Conservation (phyloP, 2,888 invertebrate genomes). For the Alcis repandata region DNA sequence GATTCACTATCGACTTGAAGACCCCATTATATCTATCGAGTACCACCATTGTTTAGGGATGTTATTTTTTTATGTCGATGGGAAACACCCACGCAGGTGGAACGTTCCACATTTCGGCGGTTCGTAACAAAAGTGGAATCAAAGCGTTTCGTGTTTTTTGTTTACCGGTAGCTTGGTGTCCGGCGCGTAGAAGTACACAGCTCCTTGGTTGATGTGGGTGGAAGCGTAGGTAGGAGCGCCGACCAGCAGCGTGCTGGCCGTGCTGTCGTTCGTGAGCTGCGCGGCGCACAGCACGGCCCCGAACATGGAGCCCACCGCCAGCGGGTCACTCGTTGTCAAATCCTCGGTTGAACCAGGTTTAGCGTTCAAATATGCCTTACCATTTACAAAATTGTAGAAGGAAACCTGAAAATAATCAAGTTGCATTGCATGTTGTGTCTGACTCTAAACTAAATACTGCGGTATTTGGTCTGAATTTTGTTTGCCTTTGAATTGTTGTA, state of each 20-base stretch:
- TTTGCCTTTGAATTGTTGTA: background rate
- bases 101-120: no score
- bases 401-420: background rate
- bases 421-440: no score
- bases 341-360: background rate
- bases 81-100: no score
- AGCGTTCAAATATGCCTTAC: background rate
- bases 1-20: no score
- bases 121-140: no score
- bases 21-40: no score
- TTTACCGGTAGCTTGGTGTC: constrained; percentile 5
- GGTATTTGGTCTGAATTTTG: no score
- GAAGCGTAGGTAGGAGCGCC: constrained; percentile 84
- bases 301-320: constrained; percentile 86
- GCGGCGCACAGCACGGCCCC: constrained; percentile 83
- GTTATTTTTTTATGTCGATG: no score
- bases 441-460: no score
- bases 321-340: background rate
- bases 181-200: constrained; percentile 81
- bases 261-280: constrained; percentile 70
- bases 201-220: constrained; percentile 78
- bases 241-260: constrained; percentile 73
- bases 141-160: background rate
- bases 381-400: background rate
- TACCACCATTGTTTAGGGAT: no score